phyloP scores from a whole-genome alignment of 1,140 invertebrate species.

The Formica exsecta region DNA sequence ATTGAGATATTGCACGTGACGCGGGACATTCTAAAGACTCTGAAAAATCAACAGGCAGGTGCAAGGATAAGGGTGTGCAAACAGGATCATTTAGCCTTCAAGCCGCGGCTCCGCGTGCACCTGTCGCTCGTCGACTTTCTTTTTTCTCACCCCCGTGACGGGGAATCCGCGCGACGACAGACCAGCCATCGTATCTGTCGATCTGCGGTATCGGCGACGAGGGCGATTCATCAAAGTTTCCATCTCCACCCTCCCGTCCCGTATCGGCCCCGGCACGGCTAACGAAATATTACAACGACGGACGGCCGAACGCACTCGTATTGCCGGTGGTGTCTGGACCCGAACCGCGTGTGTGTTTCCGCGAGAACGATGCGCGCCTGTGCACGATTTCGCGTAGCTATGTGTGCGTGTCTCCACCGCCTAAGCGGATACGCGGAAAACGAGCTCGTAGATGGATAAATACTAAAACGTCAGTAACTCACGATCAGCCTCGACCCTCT shows the following conservation, averaged over 20 bases:
- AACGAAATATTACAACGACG: conserved; percentile 81
- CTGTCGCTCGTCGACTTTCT: conserved; percentile 73
- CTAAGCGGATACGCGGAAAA: conserved; percentile 81
- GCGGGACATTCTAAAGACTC: conserved; percentile 34
- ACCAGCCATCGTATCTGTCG: conserved; percentile 81
- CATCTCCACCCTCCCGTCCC: conserved; percentile 70
- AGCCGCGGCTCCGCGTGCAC: conserved; percentile 67
- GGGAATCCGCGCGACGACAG: conserved; percentile 75
- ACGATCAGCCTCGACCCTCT: conserved; percentile 82
- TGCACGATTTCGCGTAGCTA: conserved; percentile 66
- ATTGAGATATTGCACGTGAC: not conserved
- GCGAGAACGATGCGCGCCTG: conserved; percentile 59
- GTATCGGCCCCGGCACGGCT: conserved; percentile 66
- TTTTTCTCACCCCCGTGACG: conserved; percentile 74
- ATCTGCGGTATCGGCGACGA: conserved; percentile 82
- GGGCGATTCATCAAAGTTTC: conserved; percentile 82
- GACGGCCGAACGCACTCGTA: conserved; percentile 56
- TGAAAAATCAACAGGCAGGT: conserved; percentile 61
- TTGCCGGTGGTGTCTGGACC: conserved; percentile 37
- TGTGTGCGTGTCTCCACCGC: conserved; percentile 74
- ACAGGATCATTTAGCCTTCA: conserved; percentile 75
- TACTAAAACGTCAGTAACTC: conserved; percentile 85
- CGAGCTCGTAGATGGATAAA: conserved; percentile 83
- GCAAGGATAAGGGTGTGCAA: conserved; percentile 62
- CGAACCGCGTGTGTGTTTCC: conserved; percentile 43